Evolutionary conservation across 1,140 invertebrate species (phyloP).

Genomic region (Bemisia tabaci): DNA sequence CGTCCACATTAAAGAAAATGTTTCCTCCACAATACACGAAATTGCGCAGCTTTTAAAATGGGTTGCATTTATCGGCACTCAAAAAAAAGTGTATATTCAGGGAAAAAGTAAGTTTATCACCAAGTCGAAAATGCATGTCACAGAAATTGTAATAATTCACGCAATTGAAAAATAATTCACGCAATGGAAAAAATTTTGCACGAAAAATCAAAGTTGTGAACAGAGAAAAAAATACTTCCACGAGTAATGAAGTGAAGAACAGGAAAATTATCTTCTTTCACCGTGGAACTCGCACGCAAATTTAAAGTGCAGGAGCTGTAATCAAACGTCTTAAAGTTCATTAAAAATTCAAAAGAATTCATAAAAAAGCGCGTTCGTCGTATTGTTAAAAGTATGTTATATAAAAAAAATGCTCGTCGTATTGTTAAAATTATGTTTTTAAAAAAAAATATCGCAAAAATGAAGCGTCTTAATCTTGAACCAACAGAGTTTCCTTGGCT

Average conservation of each 20-base stretch:
- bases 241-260: neutral
- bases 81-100: constrained; percentile 1
- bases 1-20: no score
- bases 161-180: neutral
- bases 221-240: neutral
- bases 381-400: no score
- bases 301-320: no score
- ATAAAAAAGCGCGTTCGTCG: no score
- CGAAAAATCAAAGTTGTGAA: neutral
- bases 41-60: no score
- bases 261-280: neutral
- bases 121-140: neutral
- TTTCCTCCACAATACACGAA: no score
- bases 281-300: neutral
- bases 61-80: neutral
- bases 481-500: constrained; percentile 10
- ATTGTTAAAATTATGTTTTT: neutral
- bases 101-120: neutral
- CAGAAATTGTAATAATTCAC: neutral
- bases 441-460: neutral
- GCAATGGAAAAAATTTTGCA: neutral
- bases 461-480: neutral
- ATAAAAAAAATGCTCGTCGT: neutral
- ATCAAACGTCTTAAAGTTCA: neutral
- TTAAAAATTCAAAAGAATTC: neutral